Evolutionary conservation across 2,888 invertebrate genomes (phyloP), one percentile per base, ranked within the genome.

Genomic region (Germaria angustata): DNA sequence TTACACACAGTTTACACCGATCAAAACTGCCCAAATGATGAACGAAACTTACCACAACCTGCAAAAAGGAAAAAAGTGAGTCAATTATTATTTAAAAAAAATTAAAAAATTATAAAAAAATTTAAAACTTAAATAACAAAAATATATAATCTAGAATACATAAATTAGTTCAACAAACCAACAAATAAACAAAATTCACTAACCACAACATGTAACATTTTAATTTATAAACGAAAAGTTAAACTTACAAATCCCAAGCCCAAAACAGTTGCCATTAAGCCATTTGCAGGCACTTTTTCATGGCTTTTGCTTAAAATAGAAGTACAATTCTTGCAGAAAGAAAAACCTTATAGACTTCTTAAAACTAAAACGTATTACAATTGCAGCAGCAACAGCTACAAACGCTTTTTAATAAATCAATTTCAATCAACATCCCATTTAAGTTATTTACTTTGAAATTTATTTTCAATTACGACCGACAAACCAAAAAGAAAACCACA

Each of bases 391-490:
- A 44, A 32, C 59, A 66, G 11, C 15, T 28, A 65, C 17, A 71
- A 66, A 59, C 15, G 55, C 59, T 53, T 61, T 77, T 55, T 72
- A 73, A 78, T 77, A 81, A 78, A 81, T 81, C 77, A 81, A 77
- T 81, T 77, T 49, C 77, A 72, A 77, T 81, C 81, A 77, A 77
- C 72, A 77, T 68, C 77, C 55, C 55, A 73, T 68, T 72, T 81
- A 65, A 81, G 68, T 73, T 73, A 73, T 73, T 81, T 77, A 55
- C 76, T 57, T 53, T 63, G 59, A 71, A 73, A 71, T 80, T 80
- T 80, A 76, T 80, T 71, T 76, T 80, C 76, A 71, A 65, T 76
- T 72, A 71, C 65, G 51, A 49, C n/a, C 32, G 15, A 44, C 11
- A 57, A 44, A 36, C 2, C 8, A 41, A 41, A 22, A 34, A 17